Evolutionary conservation across 2,888 invertebrate genomes (phyloP).

Genomic region (Agrilus mali): DNA sequence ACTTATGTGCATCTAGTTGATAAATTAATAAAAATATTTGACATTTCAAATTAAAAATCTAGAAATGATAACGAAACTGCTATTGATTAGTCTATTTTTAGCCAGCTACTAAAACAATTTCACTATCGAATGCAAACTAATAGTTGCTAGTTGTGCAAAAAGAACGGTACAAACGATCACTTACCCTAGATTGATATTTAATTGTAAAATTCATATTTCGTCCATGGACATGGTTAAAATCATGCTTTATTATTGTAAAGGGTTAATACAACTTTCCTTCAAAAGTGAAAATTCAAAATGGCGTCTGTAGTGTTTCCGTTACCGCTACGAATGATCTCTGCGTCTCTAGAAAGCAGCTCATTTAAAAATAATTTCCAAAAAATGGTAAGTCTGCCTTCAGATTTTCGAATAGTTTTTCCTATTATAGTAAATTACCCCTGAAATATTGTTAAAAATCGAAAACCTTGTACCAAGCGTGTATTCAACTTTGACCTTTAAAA

Average conservation of each 20-base stretch:
- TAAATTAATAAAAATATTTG: neutral
- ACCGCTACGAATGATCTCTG: conserved; percentile 18
- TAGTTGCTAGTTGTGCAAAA: too few species aligned
- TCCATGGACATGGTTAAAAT: neutral
- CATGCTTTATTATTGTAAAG: neutral
- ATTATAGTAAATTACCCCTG: too few species aligned
- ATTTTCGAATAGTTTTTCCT: neutral
- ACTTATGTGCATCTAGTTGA: neutral
- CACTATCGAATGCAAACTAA: conserved; percentile 17
- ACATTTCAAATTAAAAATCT: conserved; percentile 1
- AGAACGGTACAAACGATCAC: too few species aligned
- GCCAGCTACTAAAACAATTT: conserved; percentile 18
- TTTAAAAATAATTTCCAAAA: too few species aligned
- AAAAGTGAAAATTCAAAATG: conserved; percentile 39
- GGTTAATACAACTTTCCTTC: conserved; percentile 14
- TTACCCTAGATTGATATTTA: too few species aligned
- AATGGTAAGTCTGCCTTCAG: neutral
- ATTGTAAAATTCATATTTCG: neutral
- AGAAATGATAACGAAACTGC: conserved; percentile 24
- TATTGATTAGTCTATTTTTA: conserved; percentile 29
- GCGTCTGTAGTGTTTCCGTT: conserved; percentile 29
- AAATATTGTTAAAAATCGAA: conserved; percentile 1
- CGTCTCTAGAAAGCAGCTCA: too few species aligned
- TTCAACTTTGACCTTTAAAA: conserved; percentile 29
- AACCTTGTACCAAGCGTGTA: conserved; percentile 2